Percentiles rank a stretch among this genome's conserved stretches.
phyloP scores from a whole-genome alignment of 2,888 invertebrate genomes.

The Calameuta pallipes region DNA sequence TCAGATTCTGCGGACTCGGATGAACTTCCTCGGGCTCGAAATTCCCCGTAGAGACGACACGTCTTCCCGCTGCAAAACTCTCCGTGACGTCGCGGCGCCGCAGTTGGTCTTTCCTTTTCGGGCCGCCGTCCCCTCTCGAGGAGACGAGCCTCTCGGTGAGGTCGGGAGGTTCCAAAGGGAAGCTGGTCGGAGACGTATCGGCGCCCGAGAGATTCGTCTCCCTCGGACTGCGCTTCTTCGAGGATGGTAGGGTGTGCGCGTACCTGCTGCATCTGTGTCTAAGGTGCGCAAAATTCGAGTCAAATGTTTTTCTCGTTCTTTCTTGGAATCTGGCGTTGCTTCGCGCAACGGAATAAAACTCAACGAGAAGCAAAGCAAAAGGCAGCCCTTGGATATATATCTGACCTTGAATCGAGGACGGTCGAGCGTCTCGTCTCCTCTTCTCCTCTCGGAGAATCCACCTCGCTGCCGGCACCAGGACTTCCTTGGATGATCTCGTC shows the following conservation, averaged over 20 bases:
- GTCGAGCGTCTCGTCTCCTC: no score
- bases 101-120: no score
- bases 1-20: background rate
- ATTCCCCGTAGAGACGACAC: background rate
- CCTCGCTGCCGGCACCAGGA: constrained; percentile 15
- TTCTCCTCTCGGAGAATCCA: background rate
- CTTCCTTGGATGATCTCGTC: constrained; percentile 35
- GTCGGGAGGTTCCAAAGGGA: constrained; percentile 7
- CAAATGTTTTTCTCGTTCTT: no score
- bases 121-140: background rate
- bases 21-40: background rate
- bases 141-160: constrained; percentile 4
- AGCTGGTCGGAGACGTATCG: background rate
- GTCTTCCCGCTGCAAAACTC: background rate
- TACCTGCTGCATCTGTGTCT: constrained; percentile 27
- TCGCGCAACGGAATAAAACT: no score
- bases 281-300: no score
- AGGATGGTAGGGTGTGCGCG: constrained; percentile 15
- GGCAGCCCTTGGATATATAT: no score
- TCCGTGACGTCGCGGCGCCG: background rate
- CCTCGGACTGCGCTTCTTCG: constrained; percentile 5
- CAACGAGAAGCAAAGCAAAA: no score
- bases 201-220: constrained; percentile 5
- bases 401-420: no score
- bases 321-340: no score